Base-by-base conservation (phyloP, 2,888 invertebrate genomes). In the Anarsia innoxiella region DNA sequence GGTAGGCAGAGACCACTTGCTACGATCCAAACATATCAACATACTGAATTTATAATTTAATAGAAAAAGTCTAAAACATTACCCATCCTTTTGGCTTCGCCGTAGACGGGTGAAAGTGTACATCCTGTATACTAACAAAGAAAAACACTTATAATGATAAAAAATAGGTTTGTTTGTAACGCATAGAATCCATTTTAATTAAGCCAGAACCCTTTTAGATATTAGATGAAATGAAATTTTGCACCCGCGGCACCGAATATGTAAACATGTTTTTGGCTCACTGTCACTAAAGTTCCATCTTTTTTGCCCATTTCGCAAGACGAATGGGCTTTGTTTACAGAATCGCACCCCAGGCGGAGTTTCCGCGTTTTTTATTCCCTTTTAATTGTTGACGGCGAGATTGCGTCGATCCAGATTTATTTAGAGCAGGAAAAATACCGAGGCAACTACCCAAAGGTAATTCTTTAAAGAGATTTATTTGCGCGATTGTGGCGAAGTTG, bases 181-280 rank as follows among this genome's bases (percentile, higher is more conserved):
- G n/a, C n/a, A n/a, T n/a, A n/a, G n/a, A n/a, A n/a, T n/a, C n/a
- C n/a, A n/a, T n/a, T n/a, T n/a, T n/a, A n/a, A n/a, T n/a, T n/a
- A n/a, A n/a, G n/a, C n/a, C n/a, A 19, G 19, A 31, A 31, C 12
- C 23, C 31, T 25, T 32, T 10, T n/a, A 13, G 23, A 9, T 10
- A n/a, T 12, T 25, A 25, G 12, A 19, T 23, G 23, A n/a, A 23
- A 23, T 12, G 23, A 37, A 38, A 38, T 28, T 38, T 33, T 30
- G 12, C 13, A 29, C 28, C 12, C 15, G 27, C 32, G 29, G 16
- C 14, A 23, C 16, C 19, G n/a, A 10, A 27, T 27, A 16, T 37
- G 38, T 36, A 40, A 36, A 36, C 40, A 36, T 36, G 40, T 40
- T 40, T 40, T 36, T 39, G 35, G 35, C 27, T 12, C 31, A 23